These are phyloP conservation scores for Salpingus planirostris DNA, from an alignment of 2,888 invertebrate species.

Conservation along the genomic window DNA sequence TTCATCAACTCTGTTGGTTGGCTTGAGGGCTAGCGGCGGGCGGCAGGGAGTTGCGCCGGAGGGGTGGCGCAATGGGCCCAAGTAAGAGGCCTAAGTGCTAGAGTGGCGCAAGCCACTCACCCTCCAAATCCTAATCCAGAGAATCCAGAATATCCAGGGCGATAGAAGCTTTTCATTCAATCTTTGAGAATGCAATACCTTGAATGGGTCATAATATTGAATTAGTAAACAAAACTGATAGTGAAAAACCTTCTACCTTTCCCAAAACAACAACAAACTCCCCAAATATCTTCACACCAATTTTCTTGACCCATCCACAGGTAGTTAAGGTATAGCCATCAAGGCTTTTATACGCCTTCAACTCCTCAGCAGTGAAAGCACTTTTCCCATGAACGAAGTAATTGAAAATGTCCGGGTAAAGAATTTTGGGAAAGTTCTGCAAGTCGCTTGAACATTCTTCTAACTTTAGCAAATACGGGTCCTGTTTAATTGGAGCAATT, in stretches of 20 bases:
- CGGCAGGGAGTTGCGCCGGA: no score
- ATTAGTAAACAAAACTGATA: slow-evolving; percentile 1
- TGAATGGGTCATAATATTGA: slow-evolving; percentile 4
- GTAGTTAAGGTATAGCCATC: no score
- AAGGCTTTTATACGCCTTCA: no score
- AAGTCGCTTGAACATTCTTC: neutral
- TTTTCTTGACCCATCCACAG: no score
- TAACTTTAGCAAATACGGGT: slow-evolving; percentile 1
- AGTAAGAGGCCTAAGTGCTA: no score
- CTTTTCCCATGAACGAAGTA: slow-evolving; percentile 2
- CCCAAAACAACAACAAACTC: neutral
- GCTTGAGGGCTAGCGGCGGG: no score
- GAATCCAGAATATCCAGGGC: slow-evolving; percentile 9
- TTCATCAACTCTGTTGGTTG: no score
- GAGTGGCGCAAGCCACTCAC: no score
- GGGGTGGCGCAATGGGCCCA: no score
- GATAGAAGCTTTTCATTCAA: slow-evolving; percentile 6
- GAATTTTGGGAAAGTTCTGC: slow-evolving; percentile 3
- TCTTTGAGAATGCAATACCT: slow-evolving; percentile 11
- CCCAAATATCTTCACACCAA: slow-evolving; percentile 1
- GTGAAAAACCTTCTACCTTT: slow-evolving; percentile 1
- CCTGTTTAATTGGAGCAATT: slow-evolving; percentile 1
- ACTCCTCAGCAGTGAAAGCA: no score
- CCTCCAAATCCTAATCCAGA: no score
- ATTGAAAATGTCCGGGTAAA: slow-evolving; percentile 1